These are phyloP conservation scores for Ichneumoninae sp. DNA, from an alignment of 2,888 invertebrate species.

Conservation along the genomic window DNA sequence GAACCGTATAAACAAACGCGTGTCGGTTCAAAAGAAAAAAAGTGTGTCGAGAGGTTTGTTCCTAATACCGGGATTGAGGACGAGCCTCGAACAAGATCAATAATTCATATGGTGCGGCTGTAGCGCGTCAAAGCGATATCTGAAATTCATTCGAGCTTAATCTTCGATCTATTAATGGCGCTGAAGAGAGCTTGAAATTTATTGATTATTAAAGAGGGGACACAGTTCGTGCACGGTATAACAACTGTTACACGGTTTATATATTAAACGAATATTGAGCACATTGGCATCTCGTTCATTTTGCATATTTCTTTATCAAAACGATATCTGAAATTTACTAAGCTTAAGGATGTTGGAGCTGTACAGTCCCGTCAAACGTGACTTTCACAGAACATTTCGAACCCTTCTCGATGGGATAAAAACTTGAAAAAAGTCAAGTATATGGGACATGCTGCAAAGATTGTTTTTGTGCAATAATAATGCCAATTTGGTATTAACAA, in stretches of 20 bases:
- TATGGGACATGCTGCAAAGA: too few relatives aligned
- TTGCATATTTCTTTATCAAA: not conserved
- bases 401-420: too few relatives aligned
- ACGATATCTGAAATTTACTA: not conserved
- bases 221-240: too few relatives aligned
- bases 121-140: not conserved
- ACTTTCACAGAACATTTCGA: too few relatives aligned
- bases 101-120: not conserved
- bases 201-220: not conserved
- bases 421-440: too few relatives aligned
- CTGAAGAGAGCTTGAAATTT: not conserved
- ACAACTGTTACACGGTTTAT: too few relatives aligned
- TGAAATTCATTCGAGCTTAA: not conserved
- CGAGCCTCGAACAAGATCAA: conserved; percentile 31
- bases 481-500: too few relatives aligned
- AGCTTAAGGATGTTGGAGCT: not conserved
- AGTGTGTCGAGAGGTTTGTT: conserved; percentile 55
- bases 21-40: conserved; percentile 4
- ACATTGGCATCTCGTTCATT: too few relatives aligned
- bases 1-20: conserved; percentile 57
- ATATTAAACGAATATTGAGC: too few relatives aligned
- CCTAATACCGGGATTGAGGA: conserved; percentile 47
- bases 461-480: too few relatives aligned
- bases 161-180: not conserved
- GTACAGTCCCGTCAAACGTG: too few relatives aligned